Evolutionary conservation across 2,113 vertebrate genomes (phyloP), one percentile per base, ranked within the genome.

Genomic region (Scomber scombrus): DNA sequence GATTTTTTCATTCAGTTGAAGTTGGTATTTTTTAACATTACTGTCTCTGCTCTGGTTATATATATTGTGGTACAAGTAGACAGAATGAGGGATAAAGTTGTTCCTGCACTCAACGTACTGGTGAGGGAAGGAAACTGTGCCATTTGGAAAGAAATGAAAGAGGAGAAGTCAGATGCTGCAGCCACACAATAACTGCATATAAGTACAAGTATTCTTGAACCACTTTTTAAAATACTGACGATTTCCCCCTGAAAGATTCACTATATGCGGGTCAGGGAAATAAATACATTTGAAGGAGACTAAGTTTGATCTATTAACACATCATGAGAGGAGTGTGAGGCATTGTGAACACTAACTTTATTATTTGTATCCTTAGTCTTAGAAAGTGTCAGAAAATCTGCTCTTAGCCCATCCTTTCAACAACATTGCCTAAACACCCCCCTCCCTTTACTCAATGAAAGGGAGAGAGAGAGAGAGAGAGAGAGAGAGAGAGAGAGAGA

Each of bases 1-100:
- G 34, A 7, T 40, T 80, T 77, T 80, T 70, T 73, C 47, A 63
- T 82, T 69, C 58, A 71, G 67, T 18, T 71, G 29, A 74, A 71
- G 75, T 75, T 81, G 51, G 81, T 51, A 73, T 83, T 88, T 89
- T 89, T 89, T 82, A 80, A 71, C 49, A 45, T 71, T 78, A 65
- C 31, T 72, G 50, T 81, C 75, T 78, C 58, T 86, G 46, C 68
- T 85, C 61, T 78, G 75, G 72, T 83, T 80, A 82, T 74, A 80
- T 81, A 71, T 65, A 85, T 75, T 54, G 55, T 71, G 77, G 77
- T 72, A 65, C 72, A 83, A 66, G 31, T 31, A 45, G 43, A 54
- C 67, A 56, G 62, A 21, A 19, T 66, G 78, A 85, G 29, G 54
- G 77, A 66, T 80, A 54, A 85, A 75, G 60, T 66, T 56, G 52